Conservation (phyloP, 2,797 vertebrate genomes). For the Lateolabrax maculatus region DNA sequence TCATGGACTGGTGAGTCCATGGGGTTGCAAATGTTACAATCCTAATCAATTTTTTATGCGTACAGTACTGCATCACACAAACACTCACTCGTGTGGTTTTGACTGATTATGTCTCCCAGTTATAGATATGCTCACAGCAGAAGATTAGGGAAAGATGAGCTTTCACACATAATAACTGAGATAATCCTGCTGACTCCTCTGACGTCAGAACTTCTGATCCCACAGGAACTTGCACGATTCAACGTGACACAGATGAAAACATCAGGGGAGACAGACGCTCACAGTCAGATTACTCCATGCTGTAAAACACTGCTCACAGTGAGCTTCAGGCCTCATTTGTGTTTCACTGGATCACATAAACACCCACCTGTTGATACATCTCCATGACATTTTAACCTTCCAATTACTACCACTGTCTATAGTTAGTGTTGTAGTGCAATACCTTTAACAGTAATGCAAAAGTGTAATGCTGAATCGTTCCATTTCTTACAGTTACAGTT, state of each 20-base stretch:
- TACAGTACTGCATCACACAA: background rate
- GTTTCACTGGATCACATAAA: background rate
- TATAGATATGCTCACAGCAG: constrained; percentile 32
- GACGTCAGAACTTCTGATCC: constrained; percentile 56
- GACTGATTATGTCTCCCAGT: constrained; percentile 38
- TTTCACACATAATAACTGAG: constrained; percentile 59
- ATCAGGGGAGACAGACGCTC: constrained; percentile 22
- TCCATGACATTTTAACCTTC: background rate
- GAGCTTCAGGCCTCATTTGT: background rate
- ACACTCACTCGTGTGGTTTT: constrained; percentile 3
- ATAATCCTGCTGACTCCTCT: constrained; percentile 55
- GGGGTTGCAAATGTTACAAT: background rate
- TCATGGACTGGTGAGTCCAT: background rate
- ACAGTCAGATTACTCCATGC: background rate
- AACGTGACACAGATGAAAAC: constrained; percentile 45
- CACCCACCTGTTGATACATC: background rate
- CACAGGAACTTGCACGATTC: constrained; percentile 35
- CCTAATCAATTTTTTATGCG: background rate
- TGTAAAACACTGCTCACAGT: constrained; percentile 12
- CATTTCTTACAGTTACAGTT: background rate
- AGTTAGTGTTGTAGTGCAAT: background rate
- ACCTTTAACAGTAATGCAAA: background rate
- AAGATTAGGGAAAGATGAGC: constrained; percentile 48
- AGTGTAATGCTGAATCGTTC: too few relatives aligned
- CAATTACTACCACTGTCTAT: background rate